Evolutionary conservation across 30 jellyfish, hydroid and myxozoan genomes (phyloP).

Genomic region (Turritopsis rubra): DNA sequence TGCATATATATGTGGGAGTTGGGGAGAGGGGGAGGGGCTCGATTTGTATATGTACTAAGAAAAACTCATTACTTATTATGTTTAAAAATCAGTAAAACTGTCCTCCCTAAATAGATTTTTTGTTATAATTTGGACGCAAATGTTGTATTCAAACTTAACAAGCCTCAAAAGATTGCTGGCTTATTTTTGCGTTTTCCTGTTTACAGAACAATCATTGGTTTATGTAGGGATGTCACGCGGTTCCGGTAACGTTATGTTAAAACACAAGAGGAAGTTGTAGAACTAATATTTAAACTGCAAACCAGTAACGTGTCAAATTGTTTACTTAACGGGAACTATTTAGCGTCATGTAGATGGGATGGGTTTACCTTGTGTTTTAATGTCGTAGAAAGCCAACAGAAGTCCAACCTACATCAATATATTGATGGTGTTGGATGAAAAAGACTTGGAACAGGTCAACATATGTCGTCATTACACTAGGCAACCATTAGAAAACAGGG

Average conservation of each 20-base stretch:
- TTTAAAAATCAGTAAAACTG: too few species aligned
- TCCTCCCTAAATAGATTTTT: too few species aligned
- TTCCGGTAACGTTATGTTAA: not conserved
- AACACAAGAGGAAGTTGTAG: not conserved
- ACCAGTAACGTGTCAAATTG: not conserved
- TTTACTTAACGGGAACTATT: not conserved
- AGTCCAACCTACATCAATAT: too few species aligned
- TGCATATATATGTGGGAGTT: too few species aligned
- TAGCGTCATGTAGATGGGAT: not conserved
- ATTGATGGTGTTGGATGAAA: too few species aligned
- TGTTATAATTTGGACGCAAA: not conserved
- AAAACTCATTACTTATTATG: too few species aligned
- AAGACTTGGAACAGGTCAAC: too few species aligned
- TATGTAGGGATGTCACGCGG: not conserved
- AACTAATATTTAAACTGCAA: not conserved
- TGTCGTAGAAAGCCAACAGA: not conserved
- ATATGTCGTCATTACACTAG: too few species aligned
- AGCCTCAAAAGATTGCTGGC: not conserved
- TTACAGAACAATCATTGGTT: not conserved
- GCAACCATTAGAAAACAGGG: too few species aligned
- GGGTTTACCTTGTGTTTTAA: not conserved
- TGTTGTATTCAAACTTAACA: not conserved
- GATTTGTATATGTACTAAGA: too few species aligned
- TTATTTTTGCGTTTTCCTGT: not conserved
- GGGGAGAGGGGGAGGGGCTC: too few species aligned